Percentiles rank a stretch among this genome's conserved stretches.
Conservation (phyloP, 2,113 vertebrate genomes). For the Ceyx melanurus region DNA sequence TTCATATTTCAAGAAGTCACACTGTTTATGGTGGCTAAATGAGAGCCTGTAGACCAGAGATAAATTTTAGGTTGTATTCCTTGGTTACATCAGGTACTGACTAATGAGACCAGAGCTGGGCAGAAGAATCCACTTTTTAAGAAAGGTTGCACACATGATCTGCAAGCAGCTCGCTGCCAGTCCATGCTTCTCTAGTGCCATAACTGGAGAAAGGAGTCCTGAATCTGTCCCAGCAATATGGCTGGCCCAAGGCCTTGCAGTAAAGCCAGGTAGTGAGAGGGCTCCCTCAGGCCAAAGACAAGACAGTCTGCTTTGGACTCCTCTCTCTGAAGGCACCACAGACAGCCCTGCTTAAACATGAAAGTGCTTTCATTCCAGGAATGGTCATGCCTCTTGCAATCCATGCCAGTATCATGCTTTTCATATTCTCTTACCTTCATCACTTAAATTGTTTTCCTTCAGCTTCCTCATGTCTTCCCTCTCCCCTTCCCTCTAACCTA, state of each 20-base stretch:
- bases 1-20: conserved; percentile 15
- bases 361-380: conserved; percentile 50
- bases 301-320: background rate
- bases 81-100: conserved; percentile 5
- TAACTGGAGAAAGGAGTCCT: background rate
- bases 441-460: conserved; percentile 39
- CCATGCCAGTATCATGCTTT: conserved; percentile 64
- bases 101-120: conserved; percentile 22
- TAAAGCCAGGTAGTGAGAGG: background rate
- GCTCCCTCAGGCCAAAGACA: background rate
- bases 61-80: conserved; percentile 33
- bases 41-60: conserved; percentile 44
- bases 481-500: background rate
- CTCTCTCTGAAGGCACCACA: background rate
- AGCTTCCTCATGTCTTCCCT: background rate
- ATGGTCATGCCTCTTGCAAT: conserved; percentile 61
- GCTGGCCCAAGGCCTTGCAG: conserved; percentile 10
- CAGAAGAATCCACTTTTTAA: conserved; percentile 26
- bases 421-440: conserved; percentile 47
- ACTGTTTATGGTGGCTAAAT: conserved; percentile 24
- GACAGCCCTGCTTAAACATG: background rate
- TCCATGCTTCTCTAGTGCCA: conserved; percentile 22
- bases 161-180: conserved; percentile 2
- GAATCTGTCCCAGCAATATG: background rate
- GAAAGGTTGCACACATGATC: background rate